These are phyloP conservation scores for Gandaritis pyraliata DNA, from an alignment of 2,888 invertebrate species.

Conservation along the genomic window DNA sequence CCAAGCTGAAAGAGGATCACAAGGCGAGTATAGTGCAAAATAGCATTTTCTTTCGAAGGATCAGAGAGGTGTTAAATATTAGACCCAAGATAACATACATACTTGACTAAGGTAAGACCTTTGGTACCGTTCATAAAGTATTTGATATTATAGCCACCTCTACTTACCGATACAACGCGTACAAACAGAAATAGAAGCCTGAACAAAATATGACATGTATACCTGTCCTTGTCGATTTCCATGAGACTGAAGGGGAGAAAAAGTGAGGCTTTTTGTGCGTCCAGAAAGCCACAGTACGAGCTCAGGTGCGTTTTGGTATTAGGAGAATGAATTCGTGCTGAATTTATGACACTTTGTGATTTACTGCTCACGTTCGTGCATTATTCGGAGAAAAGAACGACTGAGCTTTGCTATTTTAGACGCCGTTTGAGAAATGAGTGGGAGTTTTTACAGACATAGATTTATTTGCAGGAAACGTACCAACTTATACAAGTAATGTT, in stretches of 20 bases:
- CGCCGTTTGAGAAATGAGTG: slow-evolving; percentile 22
- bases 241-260: slow-evolving; percentile 16
- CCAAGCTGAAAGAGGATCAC: no score
- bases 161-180: slow-evolving; percentile 14
- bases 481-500: slow-evolving; percentile 2
- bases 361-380: slow-evolving; percentile 46
- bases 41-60: slow-evolving; percentile 5
- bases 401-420: slow-evolving; percentile 16
- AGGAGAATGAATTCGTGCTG: slow-evolving; percentile 46
- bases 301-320: slow-evolving; percentile 52
- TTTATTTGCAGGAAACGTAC: slow-evolving; percentile 11
- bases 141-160: slow-evolving; percentile 20
- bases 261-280: slow-evolving; percentile 16
- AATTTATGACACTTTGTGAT: slow-evolving; percentile 60
- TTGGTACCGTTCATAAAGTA: slow-evolving; percentile 19
- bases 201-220: slow-evolving; percentile 10
- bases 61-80: slow-evolving; percentile 5
- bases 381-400: slow-evolving; percentile 30
- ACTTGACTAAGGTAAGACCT: slow-evolving; percentile 21
- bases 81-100: slow-evolving; percentile 17
- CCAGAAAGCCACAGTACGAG: slow-evolving; percentile 26
- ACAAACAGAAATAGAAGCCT: slow-evolving; percentile 13
- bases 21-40: neutral
- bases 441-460: slow-evolving; percentile 9
- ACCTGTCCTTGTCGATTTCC: slow-evolving; percentile 19